phyloP scores from a whole-genome alignment of 2,113 vertebrate genomes.

The Gulo gulo region DNA sequence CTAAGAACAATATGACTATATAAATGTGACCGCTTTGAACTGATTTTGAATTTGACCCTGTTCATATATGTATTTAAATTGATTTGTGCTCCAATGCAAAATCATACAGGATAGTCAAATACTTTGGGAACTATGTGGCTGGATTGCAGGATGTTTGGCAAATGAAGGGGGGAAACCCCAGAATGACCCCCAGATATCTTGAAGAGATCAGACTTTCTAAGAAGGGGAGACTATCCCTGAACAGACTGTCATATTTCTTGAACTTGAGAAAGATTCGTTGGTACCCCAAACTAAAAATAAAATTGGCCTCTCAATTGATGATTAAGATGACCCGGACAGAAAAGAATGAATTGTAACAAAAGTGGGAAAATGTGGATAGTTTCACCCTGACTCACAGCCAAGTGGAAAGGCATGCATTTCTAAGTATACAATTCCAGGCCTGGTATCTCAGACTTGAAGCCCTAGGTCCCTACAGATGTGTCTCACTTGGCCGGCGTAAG shows the following conservation, averaged over 20 bases:
- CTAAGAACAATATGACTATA: not conserved
- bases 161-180: not conserved
- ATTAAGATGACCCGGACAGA: not conserved
- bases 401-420: not conserved
- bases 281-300: constrained; percentile 15
- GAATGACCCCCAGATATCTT: not conserved
- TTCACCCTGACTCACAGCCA: not conserved
- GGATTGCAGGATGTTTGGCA: not conserved
- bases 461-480: not conserved
- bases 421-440: not conserved
- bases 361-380: not conserved
- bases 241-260: not conserved
- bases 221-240: not conserved
- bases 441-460: not conserved
- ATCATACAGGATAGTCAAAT: not conserved
- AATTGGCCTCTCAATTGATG: not conserved
- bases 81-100: not conserved
- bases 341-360: not conserved
- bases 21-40: not conserved
- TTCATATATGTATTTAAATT: not conserved
- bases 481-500: not conserved
- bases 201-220: not conserved
- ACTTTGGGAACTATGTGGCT: not conserved
- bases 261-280: not conserved
- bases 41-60: not conserved